Percentiles rank a stretch among this genome's conserved stretches.
Conservation (phyloP, 35 echinoderm and acorn worm genomes). For the Chiridota heheva region DNA sequence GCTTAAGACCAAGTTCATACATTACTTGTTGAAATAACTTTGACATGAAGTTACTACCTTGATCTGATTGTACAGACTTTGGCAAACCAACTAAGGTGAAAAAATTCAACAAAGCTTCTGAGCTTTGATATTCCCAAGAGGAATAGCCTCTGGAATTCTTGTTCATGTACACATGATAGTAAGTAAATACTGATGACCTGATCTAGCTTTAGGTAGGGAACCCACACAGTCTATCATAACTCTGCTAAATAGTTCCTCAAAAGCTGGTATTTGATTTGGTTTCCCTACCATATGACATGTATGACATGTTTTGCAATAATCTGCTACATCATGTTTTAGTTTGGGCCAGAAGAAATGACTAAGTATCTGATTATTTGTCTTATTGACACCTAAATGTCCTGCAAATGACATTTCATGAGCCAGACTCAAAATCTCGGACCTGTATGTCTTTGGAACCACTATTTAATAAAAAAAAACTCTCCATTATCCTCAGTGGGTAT, state of each 20-base stretch:
- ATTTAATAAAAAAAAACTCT: not conserved
- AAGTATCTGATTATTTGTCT: slow-evolving; percentile 33
- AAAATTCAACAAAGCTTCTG: slow-evolving; percentile 19
- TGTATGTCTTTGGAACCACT: too few relatives aligned
- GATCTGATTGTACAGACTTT: slow-evolving; percentile 33
- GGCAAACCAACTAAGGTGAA: slow-evolving; percentile 40
- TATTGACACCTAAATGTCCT: slow-evolving; percentile 42
- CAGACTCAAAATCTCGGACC: not conserved
- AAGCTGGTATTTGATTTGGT: slow-evolving; percentile 50
- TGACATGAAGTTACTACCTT: slow-evolving; percentile 41
- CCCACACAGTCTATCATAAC: slow-evolving; percentile 70
- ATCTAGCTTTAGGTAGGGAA: slow-evolving; percentile 48
- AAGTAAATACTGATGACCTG: slow-evolving; percentile 53
- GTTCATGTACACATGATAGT: slow-evolving; percentile 45
- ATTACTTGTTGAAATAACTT: slow-evolving; percentile 33
- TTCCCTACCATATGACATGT: slow-evolving; percentile 59
- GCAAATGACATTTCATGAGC: slow-evolving; percentile 41
- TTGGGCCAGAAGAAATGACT: slow-evolving; percentile 55
- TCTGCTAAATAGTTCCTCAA: slow-evolving; percentile 59
- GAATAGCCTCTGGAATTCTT: slow-evolving; percentile 32
- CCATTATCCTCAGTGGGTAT: not conserved
- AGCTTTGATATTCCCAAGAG: slow-evolving; percentile 28
- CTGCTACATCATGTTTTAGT: slow-evolving; percentile 17
- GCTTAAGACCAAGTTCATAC: slow-evolving; percentile 17
- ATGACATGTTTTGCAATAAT: slow-evolving; percentile 47